Evolutionary conservation across 2,797 vertebrate species (phyloP), one percentile per base, ranked within the genome.

Genomic region (Merluccius polli): DNA sequence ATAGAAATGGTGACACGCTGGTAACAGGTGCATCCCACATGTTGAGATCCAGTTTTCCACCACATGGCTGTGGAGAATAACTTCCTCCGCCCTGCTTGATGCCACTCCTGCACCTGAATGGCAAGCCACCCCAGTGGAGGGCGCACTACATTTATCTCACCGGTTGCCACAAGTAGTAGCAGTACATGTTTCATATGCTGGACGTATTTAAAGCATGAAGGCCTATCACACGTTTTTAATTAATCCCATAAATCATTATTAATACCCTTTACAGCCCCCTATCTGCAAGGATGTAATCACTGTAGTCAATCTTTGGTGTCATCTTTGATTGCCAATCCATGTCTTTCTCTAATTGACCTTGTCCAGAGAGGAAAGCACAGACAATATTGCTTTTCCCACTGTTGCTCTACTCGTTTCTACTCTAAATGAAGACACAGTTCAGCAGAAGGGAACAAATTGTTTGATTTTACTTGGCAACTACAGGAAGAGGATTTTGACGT

Each of bases 161-260:
- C 76, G 81, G 86, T 85, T 90, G 82, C 81, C 48, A 72, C 78
- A 72, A 85, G 86, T 86, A 75, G 79, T 84, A 86, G 29, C 27
- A 30, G 67, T 69, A 83, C 85, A 38, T 85, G 84, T 89, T 90
- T 86, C 79, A 87, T 88, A 84, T 87, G 85, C 86, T 83, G 77
- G 88, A 93, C 85, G 90, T 89, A 91, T 93, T 93, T 90, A 89
- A 91, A 82, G 83, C 89, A 89, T 79, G 74, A 70, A 90, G 84
- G 91, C 84, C 87, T 87, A 90, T 92, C 91, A 89, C 86, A 92
- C 89, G 89, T 89, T 87, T 92, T 90, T 93, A 94, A 94, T 93
- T 93, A 92, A 92, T 93, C 92, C 91, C 90, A 94, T 93, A 93
- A 93, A 94, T 94, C 94, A 94, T 92, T 93, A 93, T 94, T 94